Evolutionary conservation across 2,888 invertebrate species (phyloP), one percentile per base, ranked within the genome.

Genomic region (Spialia ferax): DNA sequence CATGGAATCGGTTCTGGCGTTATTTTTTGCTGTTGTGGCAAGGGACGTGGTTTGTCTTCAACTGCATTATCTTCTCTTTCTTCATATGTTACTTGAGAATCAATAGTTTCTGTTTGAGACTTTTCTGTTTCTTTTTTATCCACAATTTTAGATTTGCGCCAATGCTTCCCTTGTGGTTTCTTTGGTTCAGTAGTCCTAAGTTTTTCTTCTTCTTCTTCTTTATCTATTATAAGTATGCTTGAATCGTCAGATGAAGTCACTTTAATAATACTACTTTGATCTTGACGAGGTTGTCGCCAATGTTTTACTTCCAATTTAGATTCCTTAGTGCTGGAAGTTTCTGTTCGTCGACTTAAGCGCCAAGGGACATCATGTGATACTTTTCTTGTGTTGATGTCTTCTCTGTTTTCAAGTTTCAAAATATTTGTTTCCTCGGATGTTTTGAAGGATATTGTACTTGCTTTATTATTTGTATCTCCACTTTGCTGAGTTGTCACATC

Each of bases 341-440:
- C 76, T n/a, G 63, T 69, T 71, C 77, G 75, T 62, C 71, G 75
- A 71, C 80, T 78, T 63, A 72, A 82, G n/a, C 93, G 86, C 93
- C 93, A 93, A 1, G 93, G 93, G 5, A 87, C 83, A 56, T 66
- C 22, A 20, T 77, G 77, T 6, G 73, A 71, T 8, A 80, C 71
- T 74, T 82, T 84, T 70, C 78, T 88, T 5, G 82, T 81, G 66
- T 89, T 82, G 22, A 86, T 71, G 50, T 91, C 85, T 75, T 91
- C 82, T 59, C 79, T 65, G 70, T 82, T 83, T 72, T 88, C 75
- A 38, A 91, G 63, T 74, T 85, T 87, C 42, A 92, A 73, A 63
- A 93, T 88, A 71, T 87, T 92, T 10, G 81, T 82, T 70, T 92
- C 91, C 79, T 93, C 92, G 10, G 90, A 89, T 2, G 86, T 80